These are phyloP conservation scores for Saccostrea echinata DNA, from an alignment of 1,140 invertebrate genomes.

Conservation along the genomic window DNA sequence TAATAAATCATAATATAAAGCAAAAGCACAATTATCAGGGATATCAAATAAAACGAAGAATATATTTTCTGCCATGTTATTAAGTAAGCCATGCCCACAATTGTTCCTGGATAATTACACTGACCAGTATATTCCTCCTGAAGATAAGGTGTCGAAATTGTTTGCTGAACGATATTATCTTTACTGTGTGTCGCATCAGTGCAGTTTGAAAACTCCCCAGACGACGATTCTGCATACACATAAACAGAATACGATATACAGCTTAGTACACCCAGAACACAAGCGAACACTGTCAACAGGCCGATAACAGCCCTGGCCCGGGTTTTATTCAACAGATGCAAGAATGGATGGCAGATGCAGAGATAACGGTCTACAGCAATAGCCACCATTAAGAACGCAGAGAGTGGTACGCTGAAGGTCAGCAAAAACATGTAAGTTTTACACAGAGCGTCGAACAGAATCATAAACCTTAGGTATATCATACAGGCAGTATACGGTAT, in stretches of 20 bases:
- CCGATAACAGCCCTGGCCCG: slow-evolving; percentile 72
- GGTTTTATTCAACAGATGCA: slow-evolving; percentile 70
- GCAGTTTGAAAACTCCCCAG: background rate
- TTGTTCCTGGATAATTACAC: slow-evolving; percentile 53
- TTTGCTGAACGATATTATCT: background rate
- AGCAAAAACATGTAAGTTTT: slow-evolving; percentile 78
- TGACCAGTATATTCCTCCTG: slow-evolving; percentile 42
- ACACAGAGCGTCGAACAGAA: slow-evolving; percentile 74
- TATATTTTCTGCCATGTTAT: slow-evolving; percentile 66
- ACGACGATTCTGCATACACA: background rate
- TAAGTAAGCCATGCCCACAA: slow-evolving; percentile 55
- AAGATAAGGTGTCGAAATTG: background rate
- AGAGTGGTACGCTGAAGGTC: slow-evolving; percentile 76
- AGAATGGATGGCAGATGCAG: slow-evolving; percentile 78
- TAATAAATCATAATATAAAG: slow-evolving; percentile 70
- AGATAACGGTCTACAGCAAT: slow-evolving; percentile 79
- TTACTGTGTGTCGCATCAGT: background rate
- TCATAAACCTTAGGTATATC: slow-evolving; percentile 66
- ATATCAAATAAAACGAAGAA: slow-evolving; percentile 69
- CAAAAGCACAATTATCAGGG: slow-evolving; percentile 64
- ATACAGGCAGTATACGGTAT: slow-evolving; percentile 75
- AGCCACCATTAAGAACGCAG: slow-evolving; percentile 78
- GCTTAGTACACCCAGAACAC: slow-evolving; percentile 73
- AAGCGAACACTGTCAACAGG: slow-evolving; percentile 67
- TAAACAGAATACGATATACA: slow-evolving; percentile 63